These are phyloP conservation scores for Sorex araneus DNA, from an alignment of 2,113 vertebrate species.

Conservation along the genomic window DNA sequence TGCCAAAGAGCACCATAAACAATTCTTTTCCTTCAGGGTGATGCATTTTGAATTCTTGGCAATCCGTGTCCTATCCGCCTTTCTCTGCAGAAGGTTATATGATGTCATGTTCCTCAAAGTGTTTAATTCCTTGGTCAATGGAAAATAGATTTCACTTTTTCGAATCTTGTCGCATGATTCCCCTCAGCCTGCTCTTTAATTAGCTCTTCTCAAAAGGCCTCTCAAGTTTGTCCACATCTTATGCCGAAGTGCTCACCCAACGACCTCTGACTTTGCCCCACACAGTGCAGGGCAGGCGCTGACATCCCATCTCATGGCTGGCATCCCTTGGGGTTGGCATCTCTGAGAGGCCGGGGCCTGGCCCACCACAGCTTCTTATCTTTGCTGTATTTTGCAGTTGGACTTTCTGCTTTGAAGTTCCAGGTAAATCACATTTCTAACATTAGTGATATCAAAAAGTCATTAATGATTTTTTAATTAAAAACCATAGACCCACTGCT, in stretches of 20 bases:
- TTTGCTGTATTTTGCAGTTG: not conserved
- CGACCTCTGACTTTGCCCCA: not conserved
- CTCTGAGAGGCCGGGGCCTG: not conserved
- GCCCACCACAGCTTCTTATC: not conserved
- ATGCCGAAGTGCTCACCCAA: not conserved
- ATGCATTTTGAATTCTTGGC: constrained; percentile 61
- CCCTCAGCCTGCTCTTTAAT: constrained; percentile 37
- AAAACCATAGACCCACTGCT: not conserved
- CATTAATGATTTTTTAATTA: constrained; percentile 16
- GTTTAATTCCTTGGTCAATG: constrained; percentile 51
- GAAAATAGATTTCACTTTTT: constrained; percentile 30
- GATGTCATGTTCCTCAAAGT: not conserved
- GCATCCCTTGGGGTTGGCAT: not conserved
- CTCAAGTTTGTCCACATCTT: constrained; percentile 27
- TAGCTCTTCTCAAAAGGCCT: constrained; percentile 20
- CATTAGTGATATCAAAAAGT: not conserved
- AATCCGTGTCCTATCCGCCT: not conserved
- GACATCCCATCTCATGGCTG: not conserved
- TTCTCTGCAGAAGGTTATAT: constrained; percentile 14
- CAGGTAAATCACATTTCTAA: not conserved
- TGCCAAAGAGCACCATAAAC: constrained; percentile 31
- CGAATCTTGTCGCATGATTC: constrained; percentile 36
- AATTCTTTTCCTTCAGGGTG: constrained; percentile 48
- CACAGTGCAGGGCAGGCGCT: no score
- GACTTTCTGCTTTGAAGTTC: constrained; percentile 43